Evolutionary conservation across 2,113 vertebrate genomes (phyloP).

Genomic region (Camelus dromedarius): DNA sequence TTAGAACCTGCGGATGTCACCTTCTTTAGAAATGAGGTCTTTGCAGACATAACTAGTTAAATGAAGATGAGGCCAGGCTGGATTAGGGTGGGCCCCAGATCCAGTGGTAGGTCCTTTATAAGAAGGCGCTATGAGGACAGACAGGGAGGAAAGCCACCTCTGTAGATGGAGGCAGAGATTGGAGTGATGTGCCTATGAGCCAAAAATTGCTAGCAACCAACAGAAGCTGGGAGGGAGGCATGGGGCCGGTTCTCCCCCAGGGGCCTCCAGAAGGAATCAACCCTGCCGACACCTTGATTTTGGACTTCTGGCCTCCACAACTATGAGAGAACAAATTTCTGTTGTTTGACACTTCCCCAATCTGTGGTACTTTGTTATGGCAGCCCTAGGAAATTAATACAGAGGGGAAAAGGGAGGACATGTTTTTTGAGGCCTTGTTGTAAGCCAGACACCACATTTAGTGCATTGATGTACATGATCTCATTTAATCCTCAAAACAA

Average conservation of each 20-base stretch:
- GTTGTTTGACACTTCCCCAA: neutral
- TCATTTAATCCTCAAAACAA: slow-evolving; percentile 4
- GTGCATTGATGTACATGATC: neutral
- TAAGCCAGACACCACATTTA: neutral
- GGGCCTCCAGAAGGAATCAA: neutral
- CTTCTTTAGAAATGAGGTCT: neutral
- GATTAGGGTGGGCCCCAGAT: neutral
- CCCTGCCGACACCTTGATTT: neutral
- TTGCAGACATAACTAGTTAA: neutral
- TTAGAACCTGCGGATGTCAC: neutral
- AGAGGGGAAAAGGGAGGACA: neutral
- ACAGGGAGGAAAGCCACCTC: neutral
- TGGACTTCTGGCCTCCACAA: neutral
- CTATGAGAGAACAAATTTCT: neutral
- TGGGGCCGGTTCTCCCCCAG: neutral
- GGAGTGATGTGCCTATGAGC: neutral
- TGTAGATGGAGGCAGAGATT: neutral
- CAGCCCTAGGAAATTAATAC: neutral
- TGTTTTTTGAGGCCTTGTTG: neutral
- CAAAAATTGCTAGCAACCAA: neutral
- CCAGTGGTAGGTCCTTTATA: neutral
- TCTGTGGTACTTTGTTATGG: neutral
- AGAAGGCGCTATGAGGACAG: neutral
- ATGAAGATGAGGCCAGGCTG: neutral
- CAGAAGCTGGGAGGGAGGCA: neutral